These are phyloP conservation scores for Neuroscelio doddi DNA, from an alignment of 2,888 invertebrate genomes.

Conservation along the genomic window DNA sequence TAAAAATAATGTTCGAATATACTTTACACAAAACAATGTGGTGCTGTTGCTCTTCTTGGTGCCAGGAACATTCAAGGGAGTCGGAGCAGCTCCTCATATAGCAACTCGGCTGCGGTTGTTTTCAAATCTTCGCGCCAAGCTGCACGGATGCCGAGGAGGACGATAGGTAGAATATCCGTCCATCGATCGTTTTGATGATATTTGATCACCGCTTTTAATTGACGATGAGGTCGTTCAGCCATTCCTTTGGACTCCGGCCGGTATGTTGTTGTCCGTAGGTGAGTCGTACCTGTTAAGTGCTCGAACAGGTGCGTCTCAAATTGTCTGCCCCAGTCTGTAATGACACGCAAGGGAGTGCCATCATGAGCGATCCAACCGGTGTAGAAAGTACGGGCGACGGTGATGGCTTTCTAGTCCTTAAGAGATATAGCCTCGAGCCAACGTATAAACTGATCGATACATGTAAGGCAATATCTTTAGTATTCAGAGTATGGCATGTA, in stretches of 20 bases:
- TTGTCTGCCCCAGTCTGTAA: conserved; percentile 34
- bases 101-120: conserved; percentile 50
- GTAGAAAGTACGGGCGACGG: conserved; percentile 39
- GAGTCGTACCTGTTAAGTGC: too few relatives aligned
- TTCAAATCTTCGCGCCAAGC: conserved; percentile 56
- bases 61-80: conserved; percentile 52
- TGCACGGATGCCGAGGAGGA: conserved; percentile 52
- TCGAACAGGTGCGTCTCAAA: too few relatives aligned
- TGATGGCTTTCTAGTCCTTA: conserved; percentile 39
- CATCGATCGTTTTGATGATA: conserved; percentile 48
- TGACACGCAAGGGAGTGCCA: conserved; percentile 37
- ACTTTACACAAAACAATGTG: too few relatives aligned
- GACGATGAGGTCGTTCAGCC: conserved; percentile 57
- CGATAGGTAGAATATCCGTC: conserved; percentile 47
- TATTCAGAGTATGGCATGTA: conserved; percentile 17
- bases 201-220: conserved; percentile 64
- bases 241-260: background rate
- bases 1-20: too few relatives aligned
- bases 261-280: background rate
- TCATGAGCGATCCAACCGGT: conserved; percentile 37
- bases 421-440: conserved; percentile 46
- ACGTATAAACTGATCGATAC: conserved; percentile 53
- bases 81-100: conserved; percentile 51
- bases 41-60: background rate
- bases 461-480: conserved; percentile 48